Percentiles rank a stretch among this genome's conserved stretches.
These are phyloP conservation scores for Mechanitis mazaeus DNA, from an alignment of 2,888 invertebrate species.

Conservation along the genomic window DNA sequence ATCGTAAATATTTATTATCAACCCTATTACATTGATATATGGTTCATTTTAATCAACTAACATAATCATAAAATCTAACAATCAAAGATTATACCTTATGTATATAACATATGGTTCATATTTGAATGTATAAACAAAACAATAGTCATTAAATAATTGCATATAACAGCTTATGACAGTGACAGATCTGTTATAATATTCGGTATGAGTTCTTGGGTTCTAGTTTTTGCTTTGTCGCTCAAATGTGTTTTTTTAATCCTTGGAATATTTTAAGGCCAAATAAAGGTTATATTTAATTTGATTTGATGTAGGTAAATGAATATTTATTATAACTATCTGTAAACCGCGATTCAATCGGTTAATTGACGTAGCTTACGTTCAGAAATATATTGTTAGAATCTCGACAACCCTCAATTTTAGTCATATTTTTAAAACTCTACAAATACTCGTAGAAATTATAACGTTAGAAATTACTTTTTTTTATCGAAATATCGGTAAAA, in stretches of 20 bases:
- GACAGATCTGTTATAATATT: conserved; percentile 52
- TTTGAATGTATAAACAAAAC: conserved; percentile 9
- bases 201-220: conserved; percentile 14
- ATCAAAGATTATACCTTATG: conserved; percentile 26
- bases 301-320: no score
- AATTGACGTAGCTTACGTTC: no score
- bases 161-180: conserved; percentile 47
- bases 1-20: conserved; percentile 3
- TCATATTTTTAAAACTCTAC: no score
- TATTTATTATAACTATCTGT: no score
- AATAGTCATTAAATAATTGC: conserved; percentile 26
- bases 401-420: no score
- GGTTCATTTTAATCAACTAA: conserved; percentile 5
- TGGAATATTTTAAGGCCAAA: conserved; percentile 13
- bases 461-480: no score
- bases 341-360: no score
- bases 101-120: conserved; percentile 4
- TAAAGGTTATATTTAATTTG: no score
- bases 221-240: conserved; percentile 20
- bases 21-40: conserved; percentile 1
- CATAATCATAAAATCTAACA: conserved; percentile 12
- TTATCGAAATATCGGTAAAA: no score
- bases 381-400: no score
- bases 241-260: conserved; percentile 17
- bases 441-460: no score